phyloP scores from a whole-genome alignment of 2,797 vertebrate species.

The Poliocrania exsul region DNA sequence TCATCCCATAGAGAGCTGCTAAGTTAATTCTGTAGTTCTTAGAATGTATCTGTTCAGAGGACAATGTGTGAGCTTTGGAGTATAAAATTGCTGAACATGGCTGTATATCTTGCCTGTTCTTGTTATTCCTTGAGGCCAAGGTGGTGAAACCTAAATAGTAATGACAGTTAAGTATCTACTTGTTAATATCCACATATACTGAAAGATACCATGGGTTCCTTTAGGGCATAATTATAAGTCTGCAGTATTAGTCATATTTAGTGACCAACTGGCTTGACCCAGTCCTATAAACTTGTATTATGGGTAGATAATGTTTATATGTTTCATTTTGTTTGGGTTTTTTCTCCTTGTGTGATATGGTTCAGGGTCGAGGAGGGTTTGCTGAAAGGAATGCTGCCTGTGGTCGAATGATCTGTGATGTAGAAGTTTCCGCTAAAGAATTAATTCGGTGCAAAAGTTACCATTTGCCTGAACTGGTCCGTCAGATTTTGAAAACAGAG shows the following conservation, averaged over 20 bases:
- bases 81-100: not conserved
- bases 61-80: not conserved
- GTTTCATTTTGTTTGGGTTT: not conserved
- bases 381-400: conserved; percentile 96
- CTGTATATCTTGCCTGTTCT: not conserved
- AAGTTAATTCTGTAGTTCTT: conserved; percentile 25
- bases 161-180: not conserved
- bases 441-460: conserved; percentile 98
- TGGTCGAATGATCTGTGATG: conserved; percentile 94
- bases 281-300: not conserved
- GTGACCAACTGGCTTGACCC: not conserved
- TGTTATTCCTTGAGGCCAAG: not conserved
- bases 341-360: not conserved
- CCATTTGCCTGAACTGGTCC: conserved; percentile 89
- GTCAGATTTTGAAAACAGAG: conserved; percentile 90
- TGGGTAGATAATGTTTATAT: not conserved
- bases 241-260: not conserved
- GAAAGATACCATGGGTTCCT: not conserved
- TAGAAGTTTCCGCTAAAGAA: conserved; percentile 96
- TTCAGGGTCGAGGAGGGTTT: conserved; percentile 90
- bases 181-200: not conserved
- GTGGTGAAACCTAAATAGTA: not conserved
- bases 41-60: not conserved
- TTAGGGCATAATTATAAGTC: not conserved
- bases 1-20: conserved; percentile 43